Conservation (phyloP, 2,113 vertebrate genomes). For the Antechinus flavipes region DNA sequence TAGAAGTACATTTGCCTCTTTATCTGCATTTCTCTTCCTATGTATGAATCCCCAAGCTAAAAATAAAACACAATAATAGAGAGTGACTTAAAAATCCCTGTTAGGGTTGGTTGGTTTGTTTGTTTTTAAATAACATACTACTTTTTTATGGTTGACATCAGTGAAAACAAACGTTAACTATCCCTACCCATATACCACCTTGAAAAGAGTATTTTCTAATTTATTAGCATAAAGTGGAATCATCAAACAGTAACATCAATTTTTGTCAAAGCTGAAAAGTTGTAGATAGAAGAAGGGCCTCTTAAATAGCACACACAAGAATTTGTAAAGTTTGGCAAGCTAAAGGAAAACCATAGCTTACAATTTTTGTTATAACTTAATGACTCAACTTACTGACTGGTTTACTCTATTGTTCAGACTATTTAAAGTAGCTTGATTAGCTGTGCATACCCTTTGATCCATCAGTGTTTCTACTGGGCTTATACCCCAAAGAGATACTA, state of each 20-base stretch:
- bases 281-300: slow-evolving; percentile 47
- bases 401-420: slow-evolving; percentile 15
- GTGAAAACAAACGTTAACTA: slow-evolving; percentile 12
- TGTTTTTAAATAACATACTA: slow-evolving; percentile 42
- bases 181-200: neutral
- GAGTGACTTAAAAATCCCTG: slow-evolving; percentile 57
- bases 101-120: neutral
- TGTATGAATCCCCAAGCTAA: slow-evolving; percentile 39
- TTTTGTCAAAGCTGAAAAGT: slow-evolving; percentile 48
- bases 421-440: slow-evolving; percentile 8
- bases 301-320: slow-evolving; percentile 45
- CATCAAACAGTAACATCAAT: slow-evolving; percentile 58
- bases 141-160: slow-evolving; percentile 18
- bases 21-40: slow-evolving; percentile 3
- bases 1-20: slow-evolving; percentile 51
- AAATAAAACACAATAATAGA: slow-evolving; percentile 45
- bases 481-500: no score
- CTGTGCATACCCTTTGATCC: no score
- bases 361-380: slow-evolving; percentile 48
- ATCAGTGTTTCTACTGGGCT: no score
- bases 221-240: slow-evolving; percentile 46
- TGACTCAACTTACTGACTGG: neutral
- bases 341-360: slow-evolving; percentile 50
- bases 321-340: slow-evolving; percentile 65
- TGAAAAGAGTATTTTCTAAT: slow-evolving; percentile 33